phyloP scores from a whole-genome alignment of 2,113 vertebrate species.

The Pipra filicauda region DNA sequence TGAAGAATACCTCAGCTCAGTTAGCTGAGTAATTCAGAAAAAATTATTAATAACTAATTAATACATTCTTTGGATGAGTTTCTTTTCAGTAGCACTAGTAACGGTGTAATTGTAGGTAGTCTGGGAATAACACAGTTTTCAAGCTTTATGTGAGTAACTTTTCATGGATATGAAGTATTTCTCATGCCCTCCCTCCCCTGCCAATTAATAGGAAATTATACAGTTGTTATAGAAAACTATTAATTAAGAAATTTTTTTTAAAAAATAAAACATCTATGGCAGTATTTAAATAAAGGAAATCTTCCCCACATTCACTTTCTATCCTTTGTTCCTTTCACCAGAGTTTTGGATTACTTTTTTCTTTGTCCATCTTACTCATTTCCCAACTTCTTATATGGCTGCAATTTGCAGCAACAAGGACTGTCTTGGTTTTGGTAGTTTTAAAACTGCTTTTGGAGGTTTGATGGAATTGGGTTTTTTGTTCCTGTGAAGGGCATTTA shows the following conservation, averaged over 20 bases:
- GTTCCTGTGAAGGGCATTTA: background rate
- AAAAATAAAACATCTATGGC: background rate
- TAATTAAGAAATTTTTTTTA: background rate
- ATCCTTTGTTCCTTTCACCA: background rate
- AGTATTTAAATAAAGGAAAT: background rate
- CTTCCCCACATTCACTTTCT: rapidly evolving
- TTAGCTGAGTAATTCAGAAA: background rate
- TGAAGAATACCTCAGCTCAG: background rate
- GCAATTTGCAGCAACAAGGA: background rate
- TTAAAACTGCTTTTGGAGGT: background rate
- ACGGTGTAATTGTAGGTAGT: background rate
- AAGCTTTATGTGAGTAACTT: background rate
- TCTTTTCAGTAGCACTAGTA: background rate
- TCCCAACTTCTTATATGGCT: background rate
- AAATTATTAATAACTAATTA: background rate
- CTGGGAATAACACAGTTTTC: background rate
- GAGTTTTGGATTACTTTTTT: background rate
- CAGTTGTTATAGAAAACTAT: background rate
- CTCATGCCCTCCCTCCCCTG: background rate
- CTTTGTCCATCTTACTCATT: background rate
- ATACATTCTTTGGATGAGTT: background rate
- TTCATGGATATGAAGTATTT: background rate
- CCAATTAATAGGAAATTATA: background rate
- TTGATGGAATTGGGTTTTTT: background rate
- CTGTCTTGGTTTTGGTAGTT: background rate